Conservation (phyloP, 2,113 vertebrate species). For the Salvelinus alpinus region DNA sequence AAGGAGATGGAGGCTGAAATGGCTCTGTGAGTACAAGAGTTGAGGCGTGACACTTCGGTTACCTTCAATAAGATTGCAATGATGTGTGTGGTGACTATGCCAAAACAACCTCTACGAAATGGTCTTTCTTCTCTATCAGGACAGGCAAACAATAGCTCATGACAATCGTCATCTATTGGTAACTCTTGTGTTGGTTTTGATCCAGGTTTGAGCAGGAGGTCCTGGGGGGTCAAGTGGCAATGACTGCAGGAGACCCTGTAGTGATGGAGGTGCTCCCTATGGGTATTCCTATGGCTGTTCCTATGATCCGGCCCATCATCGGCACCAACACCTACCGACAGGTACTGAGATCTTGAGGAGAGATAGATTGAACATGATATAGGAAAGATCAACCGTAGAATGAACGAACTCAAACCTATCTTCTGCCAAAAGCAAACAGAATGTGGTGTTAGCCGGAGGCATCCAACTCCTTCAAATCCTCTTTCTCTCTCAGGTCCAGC, state of each 20-base stretch:
- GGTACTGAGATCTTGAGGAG: neutral
- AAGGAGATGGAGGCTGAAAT: slow-evolving; percentile 96
- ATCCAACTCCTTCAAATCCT: no score
- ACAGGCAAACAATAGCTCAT: neutral
- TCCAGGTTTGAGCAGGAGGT: slow-evolving; percentile 89
- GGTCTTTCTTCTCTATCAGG: neutral
- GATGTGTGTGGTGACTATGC: neutral
- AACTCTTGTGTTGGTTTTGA: neutral
- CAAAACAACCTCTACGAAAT: neutral
- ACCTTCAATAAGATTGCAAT: neutral
- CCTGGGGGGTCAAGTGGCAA: slow-evolving; percentile 80
- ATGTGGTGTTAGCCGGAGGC: no score
- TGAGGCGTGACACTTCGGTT: neutral
- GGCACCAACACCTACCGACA: slow-evolving; percentile 91
- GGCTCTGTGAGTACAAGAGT: slow-evolving; percentile 83
- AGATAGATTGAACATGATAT: neutral
- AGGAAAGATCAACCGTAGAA: neutral
- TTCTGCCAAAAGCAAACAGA: no score
- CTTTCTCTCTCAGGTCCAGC: slow-evolving; percentile 78
- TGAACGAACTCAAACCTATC: neutral
- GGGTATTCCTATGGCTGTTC: slow-evolving; percentile 66
- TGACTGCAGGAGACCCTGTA: slow-evolving; percentile 64
- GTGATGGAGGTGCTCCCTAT: slow-evolving; percentile 77
- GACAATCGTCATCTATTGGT: neutral
- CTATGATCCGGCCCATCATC: slow-evolving; percentile 83